phyloP scores from a whole-genome alignment of 2,888 invertebrate species.

The Drosophila merina region DNA sequence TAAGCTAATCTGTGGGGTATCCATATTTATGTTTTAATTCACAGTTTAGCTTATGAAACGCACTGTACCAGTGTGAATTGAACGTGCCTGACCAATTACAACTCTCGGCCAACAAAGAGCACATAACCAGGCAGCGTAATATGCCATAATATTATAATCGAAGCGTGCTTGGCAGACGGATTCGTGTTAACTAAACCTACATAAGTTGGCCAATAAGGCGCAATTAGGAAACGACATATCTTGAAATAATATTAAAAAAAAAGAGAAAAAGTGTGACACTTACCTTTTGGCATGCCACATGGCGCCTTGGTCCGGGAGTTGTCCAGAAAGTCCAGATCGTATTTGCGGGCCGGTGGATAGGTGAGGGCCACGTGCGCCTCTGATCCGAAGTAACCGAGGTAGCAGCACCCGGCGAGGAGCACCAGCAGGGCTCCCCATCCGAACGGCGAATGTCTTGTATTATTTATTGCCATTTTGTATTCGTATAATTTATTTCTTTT shows the following conservation, averaged over 20 bases:
- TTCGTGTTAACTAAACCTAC: slow-evolving; percentile 5
- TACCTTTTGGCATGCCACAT: slow-evolving; percentile 98
- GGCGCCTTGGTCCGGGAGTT: slow-evolving; percentile 94
- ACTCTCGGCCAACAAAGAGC: slow-evolving; percentile 27
- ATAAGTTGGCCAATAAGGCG: slow-evolving; percentile 23
- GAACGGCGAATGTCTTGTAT: slow-evolving; percentile 44
- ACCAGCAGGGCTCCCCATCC: slow-evolving; percentile 31
- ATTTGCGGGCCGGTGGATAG: slow-evolving; percentile 94
- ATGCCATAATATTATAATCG: slow-evolving; percentile 44
- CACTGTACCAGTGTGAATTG: slow-evolving; percentile 58
- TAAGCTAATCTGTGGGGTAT: neutral
- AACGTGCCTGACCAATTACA: slow-evolving; percentile 67
- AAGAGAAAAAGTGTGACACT: slow-evolving; percentile 71
- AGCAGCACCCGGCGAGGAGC: slow-evolving; percentile 42
- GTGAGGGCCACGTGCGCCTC: slow-evolving; percentile 92
- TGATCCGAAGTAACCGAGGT: slow-evolving; percentile 21
- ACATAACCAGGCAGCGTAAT: slow-evolving; percentile 34
- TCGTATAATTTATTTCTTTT: slow-evolving; percentile 49
- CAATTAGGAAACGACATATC: slow-evolving; percentile 23
- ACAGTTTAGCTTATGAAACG: slow-evolving; percentile 22
- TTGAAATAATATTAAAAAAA: slow-evolving; percentile 29
- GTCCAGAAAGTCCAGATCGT: slow-evolving; percentile 96
- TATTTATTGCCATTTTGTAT: slow-evolving; percentile 61
- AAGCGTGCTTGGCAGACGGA: slow-evolving; percentile 38
- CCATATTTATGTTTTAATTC: slow-evolving; percentile 1